Percentiles rank a stretch among this genome's conserved stretches.
phyloP scores from a whole-genome alignment of 2,888 invertebrate genomes.

The Leptinotarsa rubiginosa region DNA sequence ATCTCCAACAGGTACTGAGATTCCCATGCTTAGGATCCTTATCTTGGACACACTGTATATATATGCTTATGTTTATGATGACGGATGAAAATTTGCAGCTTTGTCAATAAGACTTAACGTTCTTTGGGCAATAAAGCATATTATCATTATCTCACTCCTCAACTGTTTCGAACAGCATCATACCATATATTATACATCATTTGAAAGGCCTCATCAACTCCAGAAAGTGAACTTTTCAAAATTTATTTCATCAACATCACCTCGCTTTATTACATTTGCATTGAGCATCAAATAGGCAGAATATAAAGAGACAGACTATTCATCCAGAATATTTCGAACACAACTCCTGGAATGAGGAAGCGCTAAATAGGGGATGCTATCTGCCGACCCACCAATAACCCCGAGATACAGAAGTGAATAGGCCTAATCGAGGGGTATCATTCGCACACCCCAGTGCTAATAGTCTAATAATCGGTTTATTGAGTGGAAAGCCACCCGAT shows the following conservation, averaged over 20 bases:
- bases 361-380: background rate
- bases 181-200: too few relatives aligned
- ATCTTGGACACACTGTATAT: too few relatives aligned
- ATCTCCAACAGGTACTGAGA: too few relatives aligned
- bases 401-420: constrained; percentile 19
- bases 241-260: background rate
- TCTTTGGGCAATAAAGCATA: too few relatives aligned
- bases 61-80: too few relatives aligned
- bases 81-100: too few relatives aligned
- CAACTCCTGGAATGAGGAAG: constrained; percentile 13
- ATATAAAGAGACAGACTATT: constrained; percentile 2
- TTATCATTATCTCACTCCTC: too few relatives aligned
- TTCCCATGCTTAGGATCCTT: too few relatives aligned
- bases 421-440: constrained; percentile 54
- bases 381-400: constrained; percentile 8
- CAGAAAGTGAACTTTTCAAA: too few relatives aligned
- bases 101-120: too few relatives aligned
- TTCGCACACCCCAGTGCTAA: constrained; percentile 56
- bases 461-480: constrained; percentile 64
- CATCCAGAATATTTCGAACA: background rate
- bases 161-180: too few relatives aligned
- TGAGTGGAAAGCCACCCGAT: constrained; percentile 64
- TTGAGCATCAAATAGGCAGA: background rate
- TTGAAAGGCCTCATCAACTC: too few relatives aligned
- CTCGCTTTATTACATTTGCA: background rate